Evolutionary conservation across 2,888 invertebrate genomes (phyloP).

Genomic region (Brenthis daphne): DNA sequence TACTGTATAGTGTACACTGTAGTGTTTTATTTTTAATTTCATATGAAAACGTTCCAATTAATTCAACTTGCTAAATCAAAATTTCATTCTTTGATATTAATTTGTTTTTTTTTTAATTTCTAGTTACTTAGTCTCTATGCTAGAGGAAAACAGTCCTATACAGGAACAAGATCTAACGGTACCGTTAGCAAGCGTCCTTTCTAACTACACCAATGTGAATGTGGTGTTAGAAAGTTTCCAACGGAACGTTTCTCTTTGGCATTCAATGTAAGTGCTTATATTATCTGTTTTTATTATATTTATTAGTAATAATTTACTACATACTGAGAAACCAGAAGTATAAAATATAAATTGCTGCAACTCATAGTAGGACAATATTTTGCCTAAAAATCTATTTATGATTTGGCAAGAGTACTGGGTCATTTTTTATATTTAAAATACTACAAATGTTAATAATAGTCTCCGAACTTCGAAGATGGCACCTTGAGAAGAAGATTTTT

Average conservation of each 20-base stretch:
- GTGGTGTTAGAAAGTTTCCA: conserved; percentile 79
- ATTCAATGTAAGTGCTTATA: conserved; percentile 57
- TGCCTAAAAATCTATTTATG: too few species aligned
- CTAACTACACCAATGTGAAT: conserved; percentile 76
- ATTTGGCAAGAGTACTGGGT: too few species aligned
- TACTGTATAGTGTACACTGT: too few species aligned
- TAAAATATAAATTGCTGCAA: too few species aligned
- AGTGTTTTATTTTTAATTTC: conserved; percentile 3
- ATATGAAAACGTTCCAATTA: background rate
- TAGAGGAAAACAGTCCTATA: conserved; percentile 61
- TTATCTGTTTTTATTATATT: background rate
- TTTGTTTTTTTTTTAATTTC: conserved; percentile 35
- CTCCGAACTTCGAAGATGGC: too few species aligned
- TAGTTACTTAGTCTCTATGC: conserved; percentile 66
- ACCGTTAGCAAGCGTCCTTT: conserved; percentile 74
- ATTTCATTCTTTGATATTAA: background rate
- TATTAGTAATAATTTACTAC: background rate
- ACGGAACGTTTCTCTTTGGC: conserved; percentile 62
- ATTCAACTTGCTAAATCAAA: background rate
- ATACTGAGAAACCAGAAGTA: too few species aligned
- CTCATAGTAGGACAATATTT: too few species aligned
- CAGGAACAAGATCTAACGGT: conserved; percentile 68
- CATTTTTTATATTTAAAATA: too few species aligned
- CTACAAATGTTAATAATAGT: too few species aligned
- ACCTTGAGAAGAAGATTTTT: too few species aligned